These are phyloP conservation scores for Mesodorylaimus sp. DNA, from an alignment of 2,888 invertebrate genomes.

Conservation along the genomic window DNA sequence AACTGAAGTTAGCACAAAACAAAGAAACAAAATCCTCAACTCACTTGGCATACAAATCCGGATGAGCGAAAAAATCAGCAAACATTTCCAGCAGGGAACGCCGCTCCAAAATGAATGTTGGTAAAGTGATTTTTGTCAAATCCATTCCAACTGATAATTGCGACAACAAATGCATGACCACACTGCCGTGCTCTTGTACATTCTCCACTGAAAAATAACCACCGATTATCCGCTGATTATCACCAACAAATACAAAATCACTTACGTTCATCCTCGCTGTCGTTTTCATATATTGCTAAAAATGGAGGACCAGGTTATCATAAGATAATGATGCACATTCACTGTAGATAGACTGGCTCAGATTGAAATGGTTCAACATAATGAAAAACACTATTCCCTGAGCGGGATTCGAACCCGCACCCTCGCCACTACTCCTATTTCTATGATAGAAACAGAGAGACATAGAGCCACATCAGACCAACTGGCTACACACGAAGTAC, in stretches of 20 bases:
- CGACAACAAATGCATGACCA: slow-evolving; percentile 82
- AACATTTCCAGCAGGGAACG: slow-evolving; percentile 97
- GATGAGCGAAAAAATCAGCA: slow-evolving; percentile 98
- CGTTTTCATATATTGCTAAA: slow-evolving; percentile 56
- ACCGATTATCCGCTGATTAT: slow-evolving; percentile 3
- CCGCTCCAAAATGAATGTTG: slow-evolving; percentile 92
- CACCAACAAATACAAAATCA: not conserved
- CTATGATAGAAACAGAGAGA: too few species aligned
- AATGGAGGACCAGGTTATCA: too few species aligned
- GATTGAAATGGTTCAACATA: too few species aligned
- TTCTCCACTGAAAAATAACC: slow-evolving; percentile 45
- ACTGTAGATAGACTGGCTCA: too few species aligned
- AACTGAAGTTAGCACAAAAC: not conserved
- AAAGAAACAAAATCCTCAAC: not conserved
- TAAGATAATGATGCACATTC: too few species aligned
- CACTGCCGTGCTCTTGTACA: slow-evolving; percentile 88
- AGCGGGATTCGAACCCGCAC: too few species aligned
- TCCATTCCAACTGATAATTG: slow-evolving; percentile 99
- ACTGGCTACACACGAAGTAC: too few species aligned
- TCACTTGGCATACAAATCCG: slow-evolving; percentile 47
- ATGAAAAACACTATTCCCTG: too few species aligned
- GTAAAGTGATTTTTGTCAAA: slow-evolving; percentile 90
- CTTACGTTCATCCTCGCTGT: slow-evolving; percentile 57
- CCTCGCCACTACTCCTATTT: too few species aligned
- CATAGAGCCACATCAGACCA: too few species aligned